phyloP scores from a whole-genome alignment of 2,113 vertebrate species.

The Cheirogaleus medius region DNA sequence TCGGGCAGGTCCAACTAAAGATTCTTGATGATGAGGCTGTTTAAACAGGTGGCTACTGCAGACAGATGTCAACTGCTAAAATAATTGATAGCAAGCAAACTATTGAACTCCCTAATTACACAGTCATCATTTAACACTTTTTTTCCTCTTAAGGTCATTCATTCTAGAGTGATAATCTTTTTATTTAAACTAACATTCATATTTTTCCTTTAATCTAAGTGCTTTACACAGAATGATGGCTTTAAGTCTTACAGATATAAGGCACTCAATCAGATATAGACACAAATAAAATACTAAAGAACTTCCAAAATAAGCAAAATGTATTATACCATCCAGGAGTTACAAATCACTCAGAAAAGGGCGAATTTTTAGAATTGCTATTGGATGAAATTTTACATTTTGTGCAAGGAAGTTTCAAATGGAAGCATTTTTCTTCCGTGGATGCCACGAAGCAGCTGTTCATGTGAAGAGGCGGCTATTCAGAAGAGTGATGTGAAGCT shows the following conservation, averaged over 20 bases:
- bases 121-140: neutral
- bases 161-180: neutral
- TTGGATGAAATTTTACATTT: conserved; percentile 54
- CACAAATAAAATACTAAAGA: neutral
- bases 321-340: conserved; percentile 19
- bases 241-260: neutral
- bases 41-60: neutral
- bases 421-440: conserved; percentile 45
- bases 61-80: neutral
- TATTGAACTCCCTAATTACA: neutral
- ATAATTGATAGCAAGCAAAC: neutral
- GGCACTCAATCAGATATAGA: neutral
- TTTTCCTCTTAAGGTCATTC: neutral
- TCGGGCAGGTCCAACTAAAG: neutral
- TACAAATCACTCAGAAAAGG: conserved; percentile 54
- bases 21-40: neutral
- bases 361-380: neutral
- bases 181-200: neutral
- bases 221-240: neutral
- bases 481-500: conserved; percentile 46
- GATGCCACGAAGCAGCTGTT: conserved; percentile 51
- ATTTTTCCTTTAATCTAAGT: neutral
- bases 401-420: conserved; percentile 62
- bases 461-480: neutral
- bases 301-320: neutral